Base-by-base conservation (phyloP, 1,140 invertebrate species). In the Zophobas morio region DNA sequence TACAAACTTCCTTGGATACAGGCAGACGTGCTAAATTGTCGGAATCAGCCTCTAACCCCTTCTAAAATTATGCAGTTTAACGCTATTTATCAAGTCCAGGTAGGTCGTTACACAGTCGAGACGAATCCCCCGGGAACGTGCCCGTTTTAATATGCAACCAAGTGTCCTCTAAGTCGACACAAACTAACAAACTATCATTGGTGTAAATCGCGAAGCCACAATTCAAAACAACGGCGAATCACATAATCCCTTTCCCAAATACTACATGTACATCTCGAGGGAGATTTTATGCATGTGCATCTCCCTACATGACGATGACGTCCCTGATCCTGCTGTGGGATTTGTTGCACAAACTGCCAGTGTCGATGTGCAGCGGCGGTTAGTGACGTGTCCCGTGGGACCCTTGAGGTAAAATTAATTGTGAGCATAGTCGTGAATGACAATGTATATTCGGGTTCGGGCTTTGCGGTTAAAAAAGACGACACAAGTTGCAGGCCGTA, bases 171-270 rank as follows among this genome's bases (percentile, higher is more conserved):
- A 66, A 66, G 60, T 66, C 60, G 60, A n/a, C 60, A n/a, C 60
- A 39, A 66, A 66, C 60, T 66, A 66, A 66, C 60, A 66, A 66
- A 66, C 60, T 66, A 66, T 66, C 60, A 66, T 66, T 42, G 60
- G 60, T 6, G 39, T 66, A 66, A 66, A 66, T 66, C 60, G 60
- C 60, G 42, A 60, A 60, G 60, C 60, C 60, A 66, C 60, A 66
- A 66, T 42, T 66, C 60, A 66, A 66, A 66, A 66, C 60, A 66
- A 66, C 60, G 42, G 6, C 39, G 33, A 66, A 39, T 66, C 60
- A 39, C 60, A 32, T 66, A 66, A 66, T 66, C 60, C 60, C 42
- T 0, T 8, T n/a, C 37, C 20, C 32, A 66, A 66, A 66, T 33
- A 40, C 60, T 66, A 33, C 20, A 66, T 40, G 60, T n/a, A 42